phyloP scores from a whole-genome alignment of 2,113 vertebrate species.

The Sorex araneus region DNA sequence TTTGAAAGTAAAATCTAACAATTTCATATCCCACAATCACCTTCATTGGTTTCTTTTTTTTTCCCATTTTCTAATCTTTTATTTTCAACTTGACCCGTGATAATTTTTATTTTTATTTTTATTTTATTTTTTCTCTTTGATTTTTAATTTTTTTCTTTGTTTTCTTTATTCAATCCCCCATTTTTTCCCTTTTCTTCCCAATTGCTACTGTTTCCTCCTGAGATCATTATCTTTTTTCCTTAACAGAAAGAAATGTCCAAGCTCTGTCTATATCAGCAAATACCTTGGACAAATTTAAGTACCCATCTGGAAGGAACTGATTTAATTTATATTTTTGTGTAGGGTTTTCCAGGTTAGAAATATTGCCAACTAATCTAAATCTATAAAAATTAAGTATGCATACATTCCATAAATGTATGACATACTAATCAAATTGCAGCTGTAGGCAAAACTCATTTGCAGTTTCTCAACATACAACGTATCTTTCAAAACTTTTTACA shows the following conservation, averaged over 20 bases:
- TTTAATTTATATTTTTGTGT: neutral
- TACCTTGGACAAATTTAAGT: neutral
- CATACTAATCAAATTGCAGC: neutral
- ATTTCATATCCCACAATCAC: neutral
- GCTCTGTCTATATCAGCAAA: neutral
- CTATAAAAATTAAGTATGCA: neutral
- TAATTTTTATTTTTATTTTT: too few species aligned
- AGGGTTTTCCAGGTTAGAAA: conserved; percentile 26
- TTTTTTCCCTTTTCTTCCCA: too few species aligned
- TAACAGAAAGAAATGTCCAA: neutral
- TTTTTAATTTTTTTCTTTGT: too few species aligned
- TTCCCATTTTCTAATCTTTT: too few species aligned
- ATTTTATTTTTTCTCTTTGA: too few species aligned
- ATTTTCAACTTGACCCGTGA: too few species aligned
- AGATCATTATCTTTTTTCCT: too few species aligned
- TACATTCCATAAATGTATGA: neutral
- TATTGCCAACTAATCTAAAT: neutral
- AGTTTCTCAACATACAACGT: neutral
- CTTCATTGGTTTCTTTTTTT: neutral
- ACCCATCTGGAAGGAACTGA: neutral
- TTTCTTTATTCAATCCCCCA: too few species aligned
- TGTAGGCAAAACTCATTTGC: conserved; percentile 4
- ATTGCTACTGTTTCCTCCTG: too few species aligned
- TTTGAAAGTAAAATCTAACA: conserved; percentile 32
- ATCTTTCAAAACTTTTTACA: neutral